Evolutionary conservation across 2,888 invertebrate genomes (phyloP), one percentile per base, ranked within the genome.

Genomic region (Morpho helenor): DNA sequence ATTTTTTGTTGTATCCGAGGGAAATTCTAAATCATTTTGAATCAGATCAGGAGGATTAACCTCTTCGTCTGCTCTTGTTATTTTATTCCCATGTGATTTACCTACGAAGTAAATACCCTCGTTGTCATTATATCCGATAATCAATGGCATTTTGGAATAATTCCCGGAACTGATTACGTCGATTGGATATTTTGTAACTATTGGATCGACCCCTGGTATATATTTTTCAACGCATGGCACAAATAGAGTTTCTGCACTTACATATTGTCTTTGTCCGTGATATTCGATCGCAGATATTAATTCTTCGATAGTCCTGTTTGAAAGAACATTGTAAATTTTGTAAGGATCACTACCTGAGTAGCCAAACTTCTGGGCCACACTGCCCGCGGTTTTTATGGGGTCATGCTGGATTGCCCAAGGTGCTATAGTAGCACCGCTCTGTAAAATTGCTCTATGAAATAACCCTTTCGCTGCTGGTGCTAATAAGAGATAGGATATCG

Each of bases 111-210:
- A 86, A 48, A 87, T 80, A 0, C 89, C 90, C 73, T 90, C 90
- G 23, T 78, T 81, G 61, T 87, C 82, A 10, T 86, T 90, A 55
- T 77, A 81, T 0, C 90, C 89, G 16, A 89, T 82, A 42, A 90
- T 87, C 82, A 89, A 84, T 0, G 90, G 90, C 7, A 90, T 73
- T 71, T 87, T 87, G 0, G 79, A 82, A 54, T 87, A 90, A 59
- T 88, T 84, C 0, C 85, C 83, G 0, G 84, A 74, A 47, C 64
- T 68, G 10, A 90, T 82, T 7, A 85, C 70, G 7, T 81, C 75
- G 2, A 75, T 68, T 0, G 89, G 87, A 67, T 82, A 77, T 43
- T 80, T 71, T 0, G 84, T 82, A 2, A 89, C 56, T 0, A 88
- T 68, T 0, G 87, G 70, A 16, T 86, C 83, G 0, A 85, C 72